Percentiles rank a stretch among this genome's conserved stretches.
phyloP scores from a whole-genome alignment of 30 jellyfish, hydroid and myxozoan genomes.

The Catostylus mosaicus region DNA sequence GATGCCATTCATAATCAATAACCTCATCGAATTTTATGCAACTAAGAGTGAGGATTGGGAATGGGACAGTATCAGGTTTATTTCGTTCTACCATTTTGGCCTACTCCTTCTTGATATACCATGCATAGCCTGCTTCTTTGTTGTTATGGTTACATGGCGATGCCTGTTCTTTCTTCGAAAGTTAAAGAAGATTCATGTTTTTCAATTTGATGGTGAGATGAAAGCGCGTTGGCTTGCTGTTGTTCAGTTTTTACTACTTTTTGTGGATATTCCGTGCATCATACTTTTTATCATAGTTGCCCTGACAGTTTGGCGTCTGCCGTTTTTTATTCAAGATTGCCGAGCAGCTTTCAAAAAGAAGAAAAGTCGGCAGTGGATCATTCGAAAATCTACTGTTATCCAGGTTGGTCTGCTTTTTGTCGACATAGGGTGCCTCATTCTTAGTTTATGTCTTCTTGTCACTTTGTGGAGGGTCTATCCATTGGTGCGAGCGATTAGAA shows the following conservation, averaged over 20 bases:
- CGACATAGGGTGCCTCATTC: conserved; percentile 67
- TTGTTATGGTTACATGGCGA: conserved; percentile 74
- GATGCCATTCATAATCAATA: conserved; percentile 66
- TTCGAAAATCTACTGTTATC: conserved; percentile 36
- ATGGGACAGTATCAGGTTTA: conserved; percentile 76
- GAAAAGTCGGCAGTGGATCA: conserved; percentile 32
- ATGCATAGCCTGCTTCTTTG: conserved; percentile 57
- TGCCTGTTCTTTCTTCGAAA: conserved; percentile 60
- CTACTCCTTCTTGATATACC: conserved; percentile 80
- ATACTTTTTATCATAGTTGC: conserved; percentile 44
- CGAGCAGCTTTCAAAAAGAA: conserved; percentile 22
- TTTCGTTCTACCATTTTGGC: conserved; percentile 60
- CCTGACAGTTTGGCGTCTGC: conserved; percentile 70
- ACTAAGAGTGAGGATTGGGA: conserved; percentile 43
- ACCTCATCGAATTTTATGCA: background rate
- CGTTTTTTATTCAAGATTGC: conserved; percentile 24
- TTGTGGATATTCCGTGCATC: conserved; percentile 86
- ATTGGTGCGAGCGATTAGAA: conserved; percentile 57
- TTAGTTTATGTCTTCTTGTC: conserved; percentile 38
- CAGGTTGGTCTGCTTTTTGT: conserved; percentile 74
- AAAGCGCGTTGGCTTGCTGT: conserved; percentile 38
- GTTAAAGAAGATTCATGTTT: conserved; percentile 17
- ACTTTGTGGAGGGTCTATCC: conserved; percentile 91
- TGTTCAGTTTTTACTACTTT: conserved; percentile 57
- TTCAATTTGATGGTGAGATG: conserved; percentile 35